phyloP scores from a whole-genome alignment of 2,797 vertebrate species.

The Lithobates sylvaticus region DNA sequence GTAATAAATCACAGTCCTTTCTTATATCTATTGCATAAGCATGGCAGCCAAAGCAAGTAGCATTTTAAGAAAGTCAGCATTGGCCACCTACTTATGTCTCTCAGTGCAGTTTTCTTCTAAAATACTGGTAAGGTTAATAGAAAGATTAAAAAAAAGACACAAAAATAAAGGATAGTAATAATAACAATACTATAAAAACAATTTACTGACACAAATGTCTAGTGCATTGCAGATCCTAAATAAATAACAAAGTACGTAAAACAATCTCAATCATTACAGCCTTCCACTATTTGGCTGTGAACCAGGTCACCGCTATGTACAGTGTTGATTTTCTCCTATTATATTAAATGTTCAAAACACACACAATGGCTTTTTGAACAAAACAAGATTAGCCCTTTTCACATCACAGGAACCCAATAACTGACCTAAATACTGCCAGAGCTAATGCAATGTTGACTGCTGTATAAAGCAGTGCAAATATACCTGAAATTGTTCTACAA shows the following conservation, averaged over 20 bases:
- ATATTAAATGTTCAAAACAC: constrained; percentile 1
- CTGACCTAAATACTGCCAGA: constrained; percentile 43
- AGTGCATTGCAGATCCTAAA: neutral
- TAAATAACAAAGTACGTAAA: neutral
- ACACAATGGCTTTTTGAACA: constrained; percentile 29
- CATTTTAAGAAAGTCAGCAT: too few relatives aligned
- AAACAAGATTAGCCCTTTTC: constrained; percentile 27
- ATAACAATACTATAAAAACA: neutral
- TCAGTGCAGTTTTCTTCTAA: too few relatives aligned
- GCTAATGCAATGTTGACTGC: constrained; percentile 36
- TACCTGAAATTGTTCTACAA: constrained; percentile 21
- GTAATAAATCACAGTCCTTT: too few relatives aligned
- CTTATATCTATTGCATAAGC: too few relatives aligned
- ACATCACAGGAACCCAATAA: constrained; percentile 15
- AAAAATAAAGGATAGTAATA: neutral
- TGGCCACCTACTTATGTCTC: too few relatives aligned
- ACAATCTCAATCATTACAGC: neutral
- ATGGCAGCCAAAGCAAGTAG: too few relatives aligned
- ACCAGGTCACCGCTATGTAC: neutral
- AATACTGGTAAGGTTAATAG: too few relatives aligned
- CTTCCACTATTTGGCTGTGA: neutral
- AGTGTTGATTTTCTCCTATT: constrained; percentile 17
- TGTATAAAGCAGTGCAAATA: constrained; percentile 49
- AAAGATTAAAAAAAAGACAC: neutral
- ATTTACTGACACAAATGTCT: neutral